phyloP scores from a whole-genome alignment of 1,140 invertebrate genomes.

The Penaeus indicus region DNA sequence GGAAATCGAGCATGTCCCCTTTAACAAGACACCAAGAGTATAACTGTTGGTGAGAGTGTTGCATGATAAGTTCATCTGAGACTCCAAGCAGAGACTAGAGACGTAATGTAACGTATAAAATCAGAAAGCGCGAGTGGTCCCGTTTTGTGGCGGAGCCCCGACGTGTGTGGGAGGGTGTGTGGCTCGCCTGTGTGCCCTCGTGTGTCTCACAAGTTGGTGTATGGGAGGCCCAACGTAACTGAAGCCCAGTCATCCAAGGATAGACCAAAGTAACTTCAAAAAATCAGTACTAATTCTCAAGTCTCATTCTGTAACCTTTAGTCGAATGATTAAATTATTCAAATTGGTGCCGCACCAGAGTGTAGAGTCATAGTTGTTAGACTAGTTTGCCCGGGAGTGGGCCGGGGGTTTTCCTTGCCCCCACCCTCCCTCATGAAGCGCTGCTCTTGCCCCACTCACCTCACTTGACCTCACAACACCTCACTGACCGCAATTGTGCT shows the following conservation, averaged over 20 bases:
- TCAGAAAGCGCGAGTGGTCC: too few relatives aligned
- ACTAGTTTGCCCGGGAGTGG: constrained; percentile 50
- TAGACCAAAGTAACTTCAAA: constrained; percentile 45
- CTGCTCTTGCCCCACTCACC: constrained; percentile 59
- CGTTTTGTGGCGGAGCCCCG: too few relatives aligned
- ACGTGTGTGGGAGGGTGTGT: too few relatives aligned
- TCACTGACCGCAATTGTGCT: constrained; percentile 61
- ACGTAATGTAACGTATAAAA: too few relatives aligned
- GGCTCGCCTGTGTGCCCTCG: constrained; percentile 34
- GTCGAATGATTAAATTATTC: constrained; percentile 24
- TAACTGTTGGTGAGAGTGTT: background rate
- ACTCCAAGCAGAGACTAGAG: too few relatives aligned
- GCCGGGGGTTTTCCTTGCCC: constrained; percentile 24
- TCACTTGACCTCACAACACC: constrained; percentile 40
- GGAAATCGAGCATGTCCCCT: constrained; percentile 32
- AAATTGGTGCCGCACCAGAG: constrained; percentile 57
- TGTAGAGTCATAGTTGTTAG: constrained; percentile 54
- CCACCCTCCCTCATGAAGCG: constrained; percentile 51
- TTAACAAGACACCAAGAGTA: background rate
- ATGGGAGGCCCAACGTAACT: constrained; percentile 63
- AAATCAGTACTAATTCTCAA: constrained; percentile 37
- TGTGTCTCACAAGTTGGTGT: constrained; percentile 59
- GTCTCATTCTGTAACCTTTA: constrained; percentile 28
- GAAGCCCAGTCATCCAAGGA: constrained; percentile 63
- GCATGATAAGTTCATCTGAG: background rate